phyloP scores from a whole-genome alignment of 1,140 invertebrate species.

The Heliconius hermathena region DNA sequence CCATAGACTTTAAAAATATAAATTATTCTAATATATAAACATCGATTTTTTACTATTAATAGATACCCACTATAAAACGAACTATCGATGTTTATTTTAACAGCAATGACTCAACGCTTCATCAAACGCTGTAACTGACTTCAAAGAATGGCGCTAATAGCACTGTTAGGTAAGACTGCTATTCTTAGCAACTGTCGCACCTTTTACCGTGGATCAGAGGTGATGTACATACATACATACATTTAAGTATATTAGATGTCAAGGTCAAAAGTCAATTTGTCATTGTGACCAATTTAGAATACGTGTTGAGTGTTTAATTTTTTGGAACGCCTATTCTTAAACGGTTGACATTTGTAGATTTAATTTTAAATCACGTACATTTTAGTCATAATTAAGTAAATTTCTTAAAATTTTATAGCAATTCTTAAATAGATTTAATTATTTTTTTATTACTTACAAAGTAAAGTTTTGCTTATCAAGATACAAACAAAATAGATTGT shows the following conservation, averaged over 20 bases:
- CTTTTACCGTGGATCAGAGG: slow-evolving; percentile 10
- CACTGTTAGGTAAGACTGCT: slow-evolving; percentile 24
- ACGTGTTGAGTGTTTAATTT: too few relatives aligned
- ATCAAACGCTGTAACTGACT: slow-evolving; percentile 30
- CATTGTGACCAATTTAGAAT: not conserved
- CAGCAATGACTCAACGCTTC: slow-evolving; percentile 30
- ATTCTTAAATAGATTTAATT: too few relatives aligned
- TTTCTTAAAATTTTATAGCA: too few relatives aligned
- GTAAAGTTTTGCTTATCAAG: too few relatives aligned
- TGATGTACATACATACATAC: not conserved
- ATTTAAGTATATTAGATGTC: not conserved
- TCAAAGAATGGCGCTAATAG: slow-evolving; percentile 30
- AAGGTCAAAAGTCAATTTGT: slow-evolving; percentile 19
- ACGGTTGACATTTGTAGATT: not conserved
- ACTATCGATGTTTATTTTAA: slow-evolving; percentile 18
- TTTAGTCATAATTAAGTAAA: too few relatives aligned
- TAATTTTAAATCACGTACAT: not conserved
- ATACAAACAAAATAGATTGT: too few relatives aligned
- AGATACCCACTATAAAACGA: not conserved
- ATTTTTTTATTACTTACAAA: too few relatives aligned
- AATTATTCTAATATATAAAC: too few relatives aligned
- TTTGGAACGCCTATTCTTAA: not conserved
- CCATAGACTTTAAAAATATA: too few relatives aligned
- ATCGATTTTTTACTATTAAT: not conserved
- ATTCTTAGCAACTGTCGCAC: slow-evolving; percentile 28